Evolutionary conservation across 2,113 vertebrate genomes (phyloP).

Genomic region (Gracilinanus agilis): DNA sequence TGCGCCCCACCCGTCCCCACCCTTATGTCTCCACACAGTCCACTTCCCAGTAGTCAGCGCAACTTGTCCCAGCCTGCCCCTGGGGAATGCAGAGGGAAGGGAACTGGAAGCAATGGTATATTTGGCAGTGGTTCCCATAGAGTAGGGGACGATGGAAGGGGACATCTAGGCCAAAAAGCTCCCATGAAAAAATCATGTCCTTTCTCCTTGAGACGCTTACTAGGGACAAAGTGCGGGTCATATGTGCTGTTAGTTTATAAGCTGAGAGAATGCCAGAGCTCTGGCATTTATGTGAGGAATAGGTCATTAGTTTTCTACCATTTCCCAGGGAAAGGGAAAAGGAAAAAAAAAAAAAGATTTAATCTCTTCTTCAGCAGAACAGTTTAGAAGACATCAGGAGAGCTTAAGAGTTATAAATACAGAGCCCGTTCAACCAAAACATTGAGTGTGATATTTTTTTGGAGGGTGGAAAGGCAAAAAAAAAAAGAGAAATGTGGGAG

Average conservation of each 20-base stretch:
- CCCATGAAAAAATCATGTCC: neutral
- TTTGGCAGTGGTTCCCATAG: neutral
- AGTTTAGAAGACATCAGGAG: neutral
- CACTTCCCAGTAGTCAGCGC: neutral
- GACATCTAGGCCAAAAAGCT: neutral
- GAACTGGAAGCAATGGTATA: neutral
- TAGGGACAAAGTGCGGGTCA: neutral
- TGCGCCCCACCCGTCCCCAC: neutral
- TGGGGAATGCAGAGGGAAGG: neutral
- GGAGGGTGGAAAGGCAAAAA: neutral
- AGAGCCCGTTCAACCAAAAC: neutral
- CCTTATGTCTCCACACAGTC: neutral
- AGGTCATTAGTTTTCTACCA: neutral
- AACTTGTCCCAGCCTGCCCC: neutral
- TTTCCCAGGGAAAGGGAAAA: neutral
- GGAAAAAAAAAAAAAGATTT: neutral
- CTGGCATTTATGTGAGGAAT: neutral
- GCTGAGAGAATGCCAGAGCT: neutral
- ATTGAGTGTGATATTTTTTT: neutral
- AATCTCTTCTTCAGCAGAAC: neutral
- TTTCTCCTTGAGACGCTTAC: neutral
- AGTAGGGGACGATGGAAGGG: too few relatives aligned
- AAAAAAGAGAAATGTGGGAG: neutral
- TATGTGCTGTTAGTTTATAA: neutral
- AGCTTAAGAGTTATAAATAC: neutral